Base-by-base conservation (phyloP, 2,888 invertebrate genomes). In the Tetropium fuscum region DNA sequence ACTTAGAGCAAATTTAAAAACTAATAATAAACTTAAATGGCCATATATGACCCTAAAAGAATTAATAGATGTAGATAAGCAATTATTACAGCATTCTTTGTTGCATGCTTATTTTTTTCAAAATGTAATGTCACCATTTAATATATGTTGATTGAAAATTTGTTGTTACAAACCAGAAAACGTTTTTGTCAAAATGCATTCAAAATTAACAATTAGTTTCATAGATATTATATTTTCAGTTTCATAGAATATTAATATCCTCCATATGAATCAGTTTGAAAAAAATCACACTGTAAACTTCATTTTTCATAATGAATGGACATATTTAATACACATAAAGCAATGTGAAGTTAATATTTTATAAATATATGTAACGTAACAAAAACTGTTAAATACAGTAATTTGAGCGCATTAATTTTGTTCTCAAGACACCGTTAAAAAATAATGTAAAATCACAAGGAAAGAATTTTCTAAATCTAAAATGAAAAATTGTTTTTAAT, bases 261-360 rank as follows among this genome's bases (percentile, higher is more conserved):
- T 57, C 49, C 57, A 49, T 57, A 57, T n/a, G 53, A 53, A 53
- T 49, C 57, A 41, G 48, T 10, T 45, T 55, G 18, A 48, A 41
- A 40, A 41, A 43, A 43, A 43, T 7, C 44, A 36, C 49, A 49
- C 49, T 48, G 18, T 41, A 57, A 32, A 57, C 36, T n/a, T 51
- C 51, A 51, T 40, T 40, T 25, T 44, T 27, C 22, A 44, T 44
- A 25, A 45, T n/a, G 18, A 6, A 15, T 16, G 18, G 16, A 51
- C 25, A 40, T 13, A 11, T 18, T 15, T n/a, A 18, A 36, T 18
- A 10, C 48, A 48, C 34, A 48, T 19, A 48, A 48, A 27, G 51
- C 51, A 15, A 11, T 36, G 49, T 51, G 51, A 40, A 22, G 51
- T 51, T 51, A 51, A 40, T 38, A 40, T 40, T 16, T 40, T 18